These are phyloP conservation scores for Anisognathus igniventris DNA, from an alignment of 2,797 vertebrate species.

Conservation along the genomic window DNA sequence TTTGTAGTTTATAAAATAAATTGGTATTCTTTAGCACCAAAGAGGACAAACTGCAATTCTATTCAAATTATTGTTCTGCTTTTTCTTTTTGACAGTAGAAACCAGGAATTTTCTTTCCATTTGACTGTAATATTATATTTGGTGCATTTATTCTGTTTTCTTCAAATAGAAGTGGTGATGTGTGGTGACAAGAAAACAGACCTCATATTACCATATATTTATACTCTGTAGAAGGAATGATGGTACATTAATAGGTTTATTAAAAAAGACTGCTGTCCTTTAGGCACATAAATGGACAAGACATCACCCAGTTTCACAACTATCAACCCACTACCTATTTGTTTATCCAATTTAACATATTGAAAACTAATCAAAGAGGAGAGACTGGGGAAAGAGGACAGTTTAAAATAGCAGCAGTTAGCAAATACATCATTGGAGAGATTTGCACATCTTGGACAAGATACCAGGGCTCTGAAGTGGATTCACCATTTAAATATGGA, in stretches of 20 bases:
- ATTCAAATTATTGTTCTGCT: constrained; percentile 63
- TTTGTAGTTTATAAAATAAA: constrained; percentile 67
- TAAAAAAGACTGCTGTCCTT: constrained; percentile 35
- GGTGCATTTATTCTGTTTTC: constrained; percentile 71
- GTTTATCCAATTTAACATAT: constrained; percentile 11
- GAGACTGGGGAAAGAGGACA: background rate
- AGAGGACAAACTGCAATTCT: constrained; percentile 69
- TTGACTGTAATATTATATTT: constrained; percentile 72
- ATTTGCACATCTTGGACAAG: background rate
- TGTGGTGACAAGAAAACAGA: constrained; percentile 75
- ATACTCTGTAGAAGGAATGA: constrained; percentile 48
- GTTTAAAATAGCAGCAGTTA: constrained; percentile 4
- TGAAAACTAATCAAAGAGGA: constrained; percentile 47
- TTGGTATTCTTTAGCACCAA: constrained; percentile 70
- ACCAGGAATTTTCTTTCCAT: constrained; percentile 62
- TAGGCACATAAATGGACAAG: constrained; percentile 43
- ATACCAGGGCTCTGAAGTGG: background rate
- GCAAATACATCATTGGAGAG: background rate
- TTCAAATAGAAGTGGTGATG: constrained; percentile 68
- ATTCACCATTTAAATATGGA: background rate
- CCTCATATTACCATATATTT: constrained; percentile 71
- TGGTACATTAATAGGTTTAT: constrained; percentile 53
- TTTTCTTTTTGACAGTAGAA: constrained; percentile 69
- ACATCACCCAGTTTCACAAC: constrained; percentile 6
- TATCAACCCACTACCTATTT: constrained; percentile 34